These are phyloP conservation scores for Merops nubicus DNA, from an alignment of 2,113 vertebrate species.

Conservation along the genomic window DNA sequence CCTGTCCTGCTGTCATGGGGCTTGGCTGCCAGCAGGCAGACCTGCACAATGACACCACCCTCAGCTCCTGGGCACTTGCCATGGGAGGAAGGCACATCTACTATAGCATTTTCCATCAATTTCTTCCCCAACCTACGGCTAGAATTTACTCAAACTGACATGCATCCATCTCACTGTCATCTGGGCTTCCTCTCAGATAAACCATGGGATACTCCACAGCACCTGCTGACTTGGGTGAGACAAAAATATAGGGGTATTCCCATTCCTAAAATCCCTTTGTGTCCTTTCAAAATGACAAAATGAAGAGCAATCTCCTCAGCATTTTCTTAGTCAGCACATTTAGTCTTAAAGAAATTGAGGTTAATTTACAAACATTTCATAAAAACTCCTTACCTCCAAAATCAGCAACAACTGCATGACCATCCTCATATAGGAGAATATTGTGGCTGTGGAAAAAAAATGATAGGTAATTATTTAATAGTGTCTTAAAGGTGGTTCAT, in stretches of 20 bases:
- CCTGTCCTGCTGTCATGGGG: too few species aligned
- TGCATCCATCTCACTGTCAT: fast-evolving
- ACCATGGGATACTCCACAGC: not conserved
- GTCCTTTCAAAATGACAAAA: not conserved
- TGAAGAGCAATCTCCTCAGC: not conserved
- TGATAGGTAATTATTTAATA: not conserved
- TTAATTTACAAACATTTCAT: not conserved
- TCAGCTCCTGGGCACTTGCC: not conserved
- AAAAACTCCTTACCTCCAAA: constrained; percentile 86
- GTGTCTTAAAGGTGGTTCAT: not conserved
- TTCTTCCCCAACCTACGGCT: not conserved
- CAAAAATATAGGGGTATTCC: not conserved
- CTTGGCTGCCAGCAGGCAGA: not conserved
- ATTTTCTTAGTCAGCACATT: not conserved
- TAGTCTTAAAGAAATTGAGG: not conserved
- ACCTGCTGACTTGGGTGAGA: not conserved
- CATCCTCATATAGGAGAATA: constrained; percentile 94
- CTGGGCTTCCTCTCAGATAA: not conserved
- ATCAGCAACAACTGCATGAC: constrained; percentile 93
- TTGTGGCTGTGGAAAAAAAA: constrained; percentile 83
- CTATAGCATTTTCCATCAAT: not conserved
- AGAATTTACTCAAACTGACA: too few species aligned
- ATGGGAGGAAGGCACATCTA: not conserved
- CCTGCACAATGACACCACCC: not conserved
- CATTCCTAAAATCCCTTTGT: not conserved